Evolutionary conservation across 2,797 vertebrate genomes (phyloP).

Genomic region (Erithacus rubecula): DNA sequence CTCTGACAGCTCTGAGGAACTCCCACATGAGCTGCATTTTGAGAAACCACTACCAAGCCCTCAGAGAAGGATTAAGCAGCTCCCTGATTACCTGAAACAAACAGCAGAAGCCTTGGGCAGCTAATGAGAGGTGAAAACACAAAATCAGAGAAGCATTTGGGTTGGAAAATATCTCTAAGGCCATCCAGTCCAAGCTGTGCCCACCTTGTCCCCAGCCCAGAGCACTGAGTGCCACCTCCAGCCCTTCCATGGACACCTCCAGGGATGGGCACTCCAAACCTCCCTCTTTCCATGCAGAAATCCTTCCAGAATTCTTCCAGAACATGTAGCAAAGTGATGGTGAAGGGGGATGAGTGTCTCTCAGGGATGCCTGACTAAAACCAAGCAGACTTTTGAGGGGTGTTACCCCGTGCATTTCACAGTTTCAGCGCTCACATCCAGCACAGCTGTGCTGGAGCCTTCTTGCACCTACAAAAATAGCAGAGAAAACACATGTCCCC

Average conservation of each 20-base stretch:
- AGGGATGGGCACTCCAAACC: not conserved
- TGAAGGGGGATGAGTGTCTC: not conserved
- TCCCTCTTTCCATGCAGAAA: not conserved
- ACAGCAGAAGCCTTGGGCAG: not conserved
- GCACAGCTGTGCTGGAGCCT: not conserved
- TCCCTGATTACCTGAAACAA: not conserved
- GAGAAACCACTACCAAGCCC: not conserved
- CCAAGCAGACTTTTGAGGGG: not conserved
- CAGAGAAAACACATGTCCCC: not conserved
- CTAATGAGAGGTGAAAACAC: not conserved
- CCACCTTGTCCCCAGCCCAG: not conserved
- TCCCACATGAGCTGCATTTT: slow-evolving; percentile 12
- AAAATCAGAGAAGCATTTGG: not conserved
- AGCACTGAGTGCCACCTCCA: not conserved
- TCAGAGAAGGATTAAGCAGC: not conserved
- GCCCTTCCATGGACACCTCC: not conserved
- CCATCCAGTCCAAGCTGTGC: fast-evolving
- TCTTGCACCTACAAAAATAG: not conserved
- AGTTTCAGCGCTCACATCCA: not conserved
- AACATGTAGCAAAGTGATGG: fast-evolving
- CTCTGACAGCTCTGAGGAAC: not conserved
- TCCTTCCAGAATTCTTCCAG: not conserved
- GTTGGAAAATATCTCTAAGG: not conserved
- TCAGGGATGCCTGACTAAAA: not conserved
- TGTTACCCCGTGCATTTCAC: not conserved